Evolutionary conservation across 2,113 vertebrate genomes (phyloP), one percentile per base, ranked within the genome.

Genomic region (Microtus pennsylvanicus): DNA sequence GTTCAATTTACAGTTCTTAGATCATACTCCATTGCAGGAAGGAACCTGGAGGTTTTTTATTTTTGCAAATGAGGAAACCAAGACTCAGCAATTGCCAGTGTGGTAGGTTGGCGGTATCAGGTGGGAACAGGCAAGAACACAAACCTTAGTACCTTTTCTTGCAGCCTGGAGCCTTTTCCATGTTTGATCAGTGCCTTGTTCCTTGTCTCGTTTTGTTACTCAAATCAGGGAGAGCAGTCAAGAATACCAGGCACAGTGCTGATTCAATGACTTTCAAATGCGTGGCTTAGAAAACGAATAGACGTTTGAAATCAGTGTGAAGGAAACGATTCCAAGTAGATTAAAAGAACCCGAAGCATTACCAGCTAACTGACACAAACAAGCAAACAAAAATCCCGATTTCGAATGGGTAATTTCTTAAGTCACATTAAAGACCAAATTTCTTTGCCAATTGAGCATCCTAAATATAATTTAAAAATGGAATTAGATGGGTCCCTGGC

Each of bases 311-410:
- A 91, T 94, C 38, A 16, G 33, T 77, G 30, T 89, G 61, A 67
- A 82, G 55, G 42, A 83, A 86, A 75, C 50, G 17, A 81, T 74
- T 75, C 26, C 35, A 50, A 7, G 4, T 74, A 47, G 69, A 42
- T 92, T 93, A 89, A 81, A 96, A 89, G 55, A 87, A 75, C 47
- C 87, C 91, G 52, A 94, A 92, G 58, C 63, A 28, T 35, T 85
- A 26, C 16, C 58, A 85, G 6, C 75, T 92, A 67, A 94, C 94
- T 21, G 24, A 69, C 30, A 85, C 38, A 28, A 80, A 77, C 61
- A 91, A 74, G 61, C 47, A 47, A 58, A 87, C 21, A 70, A 55
- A 81, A 35, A 42, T 45, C 30, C 47, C 26, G 63, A 30, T 80
- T 90, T 93, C 55, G 35, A 92, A 75, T 92, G 70, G 30, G 30